phyloP scores from a whole-genome alignment of 2,888 invertebrate genomes.

The Ochlodes sylvanus region DNA sequence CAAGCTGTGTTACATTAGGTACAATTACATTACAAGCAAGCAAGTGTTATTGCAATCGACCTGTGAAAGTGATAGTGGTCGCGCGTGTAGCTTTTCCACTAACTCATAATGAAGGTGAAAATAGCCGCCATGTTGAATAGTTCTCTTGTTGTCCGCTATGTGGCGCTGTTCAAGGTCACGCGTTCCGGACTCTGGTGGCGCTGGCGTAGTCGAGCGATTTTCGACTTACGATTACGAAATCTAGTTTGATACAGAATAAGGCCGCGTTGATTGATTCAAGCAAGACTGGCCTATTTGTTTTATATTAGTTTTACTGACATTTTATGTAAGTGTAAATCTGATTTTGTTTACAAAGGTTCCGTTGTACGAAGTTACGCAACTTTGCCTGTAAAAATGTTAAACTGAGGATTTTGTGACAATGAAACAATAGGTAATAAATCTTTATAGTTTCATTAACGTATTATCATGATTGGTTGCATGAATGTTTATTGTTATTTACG shows the following conservation, averaged over 20 bases:
- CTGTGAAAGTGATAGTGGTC: conserved; percentile 70
- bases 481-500: background rate
- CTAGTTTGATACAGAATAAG: conserved; percentile 47
- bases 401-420: background rate
- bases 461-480: background rate
- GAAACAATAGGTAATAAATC: conserved; percentile 18
- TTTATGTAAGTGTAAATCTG: conserved; percentile 6
- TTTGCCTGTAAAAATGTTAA: conserved; percentile 14
- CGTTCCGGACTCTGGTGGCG: conserved; percentile 52
- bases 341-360: conserved; percentile 3
- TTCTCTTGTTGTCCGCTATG: conserved; percentile 45
- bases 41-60: conserved; percentile 37
- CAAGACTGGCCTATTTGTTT: background rate
- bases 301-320: conserved; percentile 1
- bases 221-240: conserved; percentile 54
- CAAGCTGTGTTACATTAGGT: no score
- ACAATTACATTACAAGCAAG: no score
- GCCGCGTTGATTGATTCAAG: conserved; percentile 16
- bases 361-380: background rate
- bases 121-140: conserved; percentile 51
- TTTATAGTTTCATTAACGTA: background rate
- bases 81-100: conserved; percentile 61
- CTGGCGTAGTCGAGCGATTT: conserved; percentile 48
- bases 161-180: conserved; percentile 62
- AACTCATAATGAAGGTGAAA: conserved; percentile 67